These are phyloP conservation scores for Micrasema longulum DNA, from an alignment of 1,140 invertebrate species.

Conservation along the genomic window DNA sequence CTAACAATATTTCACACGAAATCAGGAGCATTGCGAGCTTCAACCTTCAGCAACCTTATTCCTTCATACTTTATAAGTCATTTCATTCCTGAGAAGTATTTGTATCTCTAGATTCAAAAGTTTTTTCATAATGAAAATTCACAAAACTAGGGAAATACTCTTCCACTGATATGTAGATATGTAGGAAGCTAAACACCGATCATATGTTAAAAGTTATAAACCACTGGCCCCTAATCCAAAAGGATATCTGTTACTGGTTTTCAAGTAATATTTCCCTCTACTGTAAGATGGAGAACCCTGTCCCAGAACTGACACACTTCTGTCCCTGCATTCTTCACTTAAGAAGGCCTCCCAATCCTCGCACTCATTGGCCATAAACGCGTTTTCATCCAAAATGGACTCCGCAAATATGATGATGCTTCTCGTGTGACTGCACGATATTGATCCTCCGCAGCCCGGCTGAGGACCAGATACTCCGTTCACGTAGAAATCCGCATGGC, in stretches of 20 bases:
- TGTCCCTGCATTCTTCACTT: constrained; percentile 1
- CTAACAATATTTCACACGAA: too few relatives aligned
- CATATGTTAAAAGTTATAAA: too few relatives aligned
- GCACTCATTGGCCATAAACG: constrained; percentile 36
- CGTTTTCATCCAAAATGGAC: constrained; percentile 34
- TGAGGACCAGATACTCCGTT: constrained; percentile 40
- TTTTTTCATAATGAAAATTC: too few relatives aligned
- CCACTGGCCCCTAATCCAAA: constrained; percentile 20
- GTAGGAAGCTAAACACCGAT: too few relatives aligned
- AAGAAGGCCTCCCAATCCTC: constrained; percentile 20
- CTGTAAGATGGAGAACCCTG: constrained; percentile 13
- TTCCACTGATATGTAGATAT: too few relatives aligned
- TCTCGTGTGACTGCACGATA: constrained; percentile 43
- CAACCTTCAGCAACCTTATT: too few relatives aligned
- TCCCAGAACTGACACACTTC: constrained; percentile 3
- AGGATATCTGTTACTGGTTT: constrained; percentile 11
- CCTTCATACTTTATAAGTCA: too few relatives aligned
- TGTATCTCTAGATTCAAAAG: too few relatives aligned
- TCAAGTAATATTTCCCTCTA: constrained; percentile 36
- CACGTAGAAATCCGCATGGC: constrained; percentile 48
- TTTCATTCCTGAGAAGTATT: too few relatives aligned
- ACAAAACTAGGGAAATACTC: too few relatives aligned
- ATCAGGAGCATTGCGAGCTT: too few relatives aligned
- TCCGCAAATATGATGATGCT: constrained; percentile 34
- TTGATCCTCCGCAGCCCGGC: constrained; percentile 33